Evolutionary conservation across 2,113 vertebrate genomes (phyloP).

Genomic region (Carassius carassius): DNA sequence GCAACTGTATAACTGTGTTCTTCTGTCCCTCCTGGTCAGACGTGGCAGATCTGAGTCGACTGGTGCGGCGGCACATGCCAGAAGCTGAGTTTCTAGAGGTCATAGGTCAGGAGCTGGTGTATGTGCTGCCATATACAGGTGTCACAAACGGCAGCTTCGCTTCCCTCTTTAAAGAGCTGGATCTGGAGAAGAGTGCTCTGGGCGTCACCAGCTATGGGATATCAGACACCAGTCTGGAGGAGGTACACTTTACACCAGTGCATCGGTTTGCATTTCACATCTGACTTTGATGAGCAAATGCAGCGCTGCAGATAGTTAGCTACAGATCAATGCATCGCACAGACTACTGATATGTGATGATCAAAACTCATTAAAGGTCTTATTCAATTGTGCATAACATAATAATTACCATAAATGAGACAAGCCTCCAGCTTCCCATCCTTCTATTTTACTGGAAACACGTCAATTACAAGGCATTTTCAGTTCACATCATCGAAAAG

Average conservation of each 20-base stretch:
- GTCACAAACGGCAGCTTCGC: conserved; percentile 92
- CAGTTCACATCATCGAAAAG: background rate
- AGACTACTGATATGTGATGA: background rate
- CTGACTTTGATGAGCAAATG: background rate
- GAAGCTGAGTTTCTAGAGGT: conserved; percentile 89
- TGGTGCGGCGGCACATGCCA: conserved; percentile 78
- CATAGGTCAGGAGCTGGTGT: conserved; percentile 94
- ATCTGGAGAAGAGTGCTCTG: conserved; percentile 82
- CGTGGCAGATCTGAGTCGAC: conserved; percentile 62
- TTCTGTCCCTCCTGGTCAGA: conserved; percentile 45
- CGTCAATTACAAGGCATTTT: background rate
- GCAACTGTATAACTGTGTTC: background rate
- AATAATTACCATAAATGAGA: background rate
- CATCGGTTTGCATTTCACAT: background rate
- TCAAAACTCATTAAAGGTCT: background rate
- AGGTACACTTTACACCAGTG: conserved; percentile 73
- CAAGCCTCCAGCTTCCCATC: background rate
- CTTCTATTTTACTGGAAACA: background rate
- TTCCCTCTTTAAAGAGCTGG: conserved; percentile 89
- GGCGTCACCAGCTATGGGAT: conserved; percentile 95
- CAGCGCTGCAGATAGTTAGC: background rate
- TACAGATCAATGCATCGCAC: background rate
- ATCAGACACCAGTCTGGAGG: conserved; percentile 95
- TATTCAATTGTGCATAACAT: background rate
- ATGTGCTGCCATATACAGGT: conserved; percentile 88